Evolutionary conservation across 2,797 vertebrate species (phyloP).

Genomic region (Syndactyla subalaris): DNA sequence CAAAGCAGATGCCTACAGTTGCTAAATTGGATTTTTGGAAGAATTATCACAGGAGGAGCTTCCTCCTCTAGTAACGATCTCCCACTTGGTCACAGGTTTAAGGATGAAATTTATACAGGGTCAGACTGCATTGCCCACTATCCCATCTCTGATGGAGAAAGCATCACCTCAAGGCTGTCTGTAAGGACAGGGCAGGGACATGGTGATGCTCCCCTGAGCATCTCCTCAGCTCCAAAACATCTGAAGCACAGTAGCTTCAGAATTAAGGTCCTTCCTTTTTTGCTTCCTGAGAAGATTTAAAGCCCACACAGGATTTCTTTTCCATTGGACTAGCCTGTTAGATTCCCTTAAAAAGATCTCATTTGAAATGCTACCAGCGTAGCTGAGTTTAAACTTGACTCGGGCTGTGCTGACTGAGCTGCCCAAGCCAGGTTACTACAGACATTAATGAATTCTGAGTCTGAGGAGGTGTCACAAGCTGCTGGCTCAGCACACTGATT

Average conservation of each 20-base stretch:
- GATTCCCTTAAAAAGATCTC: not conserved
- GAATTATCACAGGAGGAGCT: not conserved
- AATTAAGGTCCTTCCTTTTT: not conserved
- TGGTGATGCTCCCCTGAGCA: not conserved
- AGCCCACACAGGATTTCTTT: accelerated
- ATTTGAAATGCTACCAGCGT: not conserved
- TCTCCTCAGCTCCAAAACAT: not conserved
- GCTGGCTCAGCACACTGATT: not conserved
- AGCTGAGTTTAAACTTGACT: not conserved
- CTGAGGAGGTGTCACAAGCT: not conserved
- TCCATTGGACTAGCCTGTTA: not conserved
- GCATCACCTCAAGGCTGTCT: not conserved
- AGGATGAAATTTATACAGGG: not conserved
- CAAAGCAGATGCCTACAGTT: not conserved
- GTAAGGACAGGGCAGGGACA: not conserved
- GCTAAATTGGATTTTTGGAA: not conserved
- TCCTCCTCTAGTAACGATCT: not conserved
- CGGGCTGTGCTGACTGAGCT: not conserved
- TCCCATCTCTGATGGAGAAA: not conserved
- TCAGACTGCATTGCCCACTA: not conserved
- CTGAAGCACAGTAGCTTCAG: not conserved
- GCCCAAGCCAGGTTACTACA: not conserved
- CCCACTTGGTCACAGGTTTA: not conserved
- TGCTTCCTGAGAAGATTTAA: not conserved
- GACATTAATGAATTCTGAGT: not conserved